Evolutionary conservation across 2,888 invertebrate species (phyloP).

Genomic region (Drosophila nr. perissopoda): DNA sequence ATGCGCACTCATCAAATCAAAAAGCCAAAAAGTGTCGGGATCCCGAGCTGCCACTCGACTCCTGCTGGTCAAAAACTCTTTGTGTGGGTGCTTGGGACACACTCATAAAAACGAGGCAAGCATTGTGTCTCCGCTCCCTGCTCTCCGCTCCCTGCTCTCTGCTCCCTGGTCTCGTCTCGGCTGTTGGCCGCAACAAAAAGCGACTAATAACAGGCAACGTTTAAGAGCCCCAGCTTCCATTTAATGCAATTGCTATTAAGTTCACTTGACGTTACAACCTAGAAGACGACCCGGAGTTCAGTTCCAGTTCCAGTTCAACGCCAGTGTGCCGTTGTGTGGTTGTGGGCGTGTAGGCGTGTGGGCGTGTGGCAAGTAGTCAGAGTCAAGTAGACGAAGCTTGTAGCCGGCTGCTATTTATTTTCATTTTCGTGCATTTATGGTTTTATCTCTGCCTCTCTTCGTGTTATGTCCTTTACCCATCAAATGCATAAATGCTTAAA

Average conservation of each 20-base stretch:
- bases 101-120: conserved; percentile 1
- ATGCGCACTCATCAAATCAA: conserved; percentile 76
- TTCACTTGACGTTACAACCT: conserved; percentile 69
- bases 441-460: conserved; percentile 57
- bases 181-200: conserved; percentile 44
- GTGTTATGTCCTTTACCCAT: conserved; percentile 1
- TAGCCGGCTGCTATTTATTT: conserved; percentile 77
- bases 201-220: conserved; percentile 67
- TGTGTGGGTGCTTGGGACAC: background rate
- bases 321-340: conserved; percentile 3
- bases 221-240: conserved; percentile 65
- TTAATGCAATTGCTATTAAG: conserved; percentile 76
- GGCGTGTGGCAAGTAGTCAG: conserved; percentile 4
- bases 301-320: conserved; percentile 20
- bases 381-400: conserved; percentile 29
- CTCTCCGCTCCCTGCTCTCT: background rate
- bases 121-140: background rate
- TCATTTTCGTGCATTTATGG: conserved; percentile 80
- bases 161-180: conserved; percentile 1
- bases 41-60: conserved; percentile 33
- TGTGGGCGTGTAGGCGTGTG: background rate
- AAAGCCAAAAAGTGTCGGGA: conserved; percentile 74
- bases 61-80: conserved; percentile 15
- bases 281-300: conserved; percentile 23
- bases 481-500: background rate